These are phyloP conservation scores for Brachionichthys hirsutus DNA, from an alignment of 2,113 vertebrate genomes.

Conservation along the genomic window DNA sequence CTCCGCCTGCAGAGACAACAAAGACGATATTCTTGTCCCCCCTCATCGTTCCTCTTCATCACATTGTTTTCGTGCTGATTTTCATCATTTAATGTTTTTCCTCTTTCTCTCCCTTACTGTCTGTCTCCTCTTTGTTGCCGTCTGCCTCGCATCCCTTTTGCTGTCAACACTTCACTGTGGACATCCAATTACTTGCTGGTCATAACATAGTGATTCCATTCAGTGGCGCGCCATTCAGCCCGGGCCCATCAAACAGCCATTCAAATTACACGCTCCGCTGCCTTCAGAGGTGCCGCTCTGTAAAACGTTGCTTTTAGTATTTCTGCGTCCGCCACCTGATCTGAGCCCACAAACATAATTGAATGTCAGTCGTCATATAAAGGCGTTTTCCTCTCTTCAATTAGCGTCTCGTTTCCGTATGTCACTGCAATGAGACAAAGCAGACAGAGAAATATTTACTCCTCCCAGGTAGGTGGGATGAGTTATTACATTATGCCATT, in stretches of 20 bases:
- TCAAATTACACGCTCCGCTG: slow-evolving; percentile 70
- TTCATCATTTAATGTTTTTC: slow-evolving; percentile 47
- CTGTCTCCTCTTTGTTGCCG: slow-evolving; percentile 26
- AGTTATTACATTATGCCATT: slow-evolving; percentile 82
- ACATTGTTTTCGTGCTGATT: slow-evolving; percentile 44
- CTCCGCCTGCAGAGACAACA: neutral
- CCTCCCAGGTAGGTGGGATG: slow-evolving; percentile 66
- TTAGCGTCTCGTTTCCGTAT: slow-evolving; percentile 74
- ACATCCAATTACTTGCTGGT: slow-evolving; percentile 79
- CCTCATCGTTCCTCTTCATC: neutral
- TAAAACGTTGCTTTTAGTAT: slow-evolving; percentile 76
- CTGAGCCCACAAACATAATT: slow-evolving; percentile 79
- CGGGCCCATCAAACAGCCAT: slow-evolving; percentile 65
- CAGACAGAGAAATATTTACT: slow-evolving; percentile 82
- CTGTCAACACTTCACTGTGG: slow-evolving; percentile 69
- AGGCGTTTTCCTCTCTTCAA: slow-evolving; percentile 77
- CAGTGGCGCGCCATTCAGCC: slow-evolving; percentile 63
- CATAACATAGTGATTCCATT: slow-evolving; percentile 72
- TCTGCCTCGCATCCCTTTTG: slow-evolving; percentile 35
- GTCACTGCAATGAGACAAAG: slow-evolving; percentile 71
- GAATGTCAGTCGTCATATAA: slow-evolving; percentile 83
- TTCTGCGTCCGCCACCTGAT: slow-evolving; percentile 72
- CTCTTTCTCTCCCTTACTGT: slow-evolving; percentile 17
- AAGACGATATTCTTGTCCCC: neutral
- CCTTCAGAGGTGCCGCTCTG: slow-evolving; percentile 55